Evolutionary conservation across 92 coral and sea anemone genomes (phyloP), one percentile per base, ranked within the genome.

Genomic region (Siderastrea siderea): DNA sequence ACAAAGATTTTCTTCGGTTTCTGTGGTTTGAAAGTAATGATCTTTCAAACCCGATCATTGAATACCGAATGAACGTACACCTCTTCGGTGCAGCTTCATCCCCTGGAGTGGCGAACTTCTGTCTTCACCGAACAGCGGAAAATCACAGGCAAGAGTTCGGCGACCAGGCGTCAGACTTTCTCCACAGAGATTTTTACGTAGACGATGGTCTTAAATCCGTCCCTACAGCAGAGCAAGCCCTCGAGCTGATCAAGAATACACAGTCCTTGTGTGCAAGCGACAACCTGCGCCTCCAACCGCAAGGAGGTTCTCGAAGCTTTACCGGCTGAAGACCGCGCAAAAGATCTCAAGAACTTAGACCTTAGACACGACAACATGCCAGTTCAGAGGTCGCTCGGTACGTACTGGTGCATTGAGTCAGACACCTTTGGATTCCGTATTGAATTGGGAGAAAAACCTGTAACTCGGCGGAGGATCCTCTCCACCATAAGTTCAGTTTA

Each of bases 401-500:
- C 71, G 6, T 1, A 65, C 71, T 65, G 71, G 71, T 65, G 71
- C 62, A 83, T 83, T 0, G 92, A 89, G 61, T 76, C 84, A 3
- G 92, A 83, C 69, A 75, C 92, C 8, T 59, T 89, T 2, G 88
- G 84, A 15, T 89, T 89, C 69, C 66, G 71, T 3, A 83, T 83
- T 14, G 78, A 83, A 12, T 84, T 89, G 48, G 51, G 49, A 15
- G 89, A 89, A 61, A 89, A 77, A 1, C 89, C 85, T 44, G 66
- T 51, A 1, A 83, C 92, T n/a, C 84, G 92, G 13, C 88, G 89
- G n/a, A 89, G 92, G 7, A 77, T 89, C 16, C 85, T 89, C 5
- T 84, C 89, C 1, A 77, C 81, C 15, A 81, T 89, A 45, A 75
- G 81, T 68, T 83, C 89, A 3, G 89, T 77, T 1, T 84, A 84